Evolutionary conservation across 2,888 invertebrate species (phyloP), one percentile per base, ranked within the genome.

Genomic region (Pheosia tremula): DNA sequence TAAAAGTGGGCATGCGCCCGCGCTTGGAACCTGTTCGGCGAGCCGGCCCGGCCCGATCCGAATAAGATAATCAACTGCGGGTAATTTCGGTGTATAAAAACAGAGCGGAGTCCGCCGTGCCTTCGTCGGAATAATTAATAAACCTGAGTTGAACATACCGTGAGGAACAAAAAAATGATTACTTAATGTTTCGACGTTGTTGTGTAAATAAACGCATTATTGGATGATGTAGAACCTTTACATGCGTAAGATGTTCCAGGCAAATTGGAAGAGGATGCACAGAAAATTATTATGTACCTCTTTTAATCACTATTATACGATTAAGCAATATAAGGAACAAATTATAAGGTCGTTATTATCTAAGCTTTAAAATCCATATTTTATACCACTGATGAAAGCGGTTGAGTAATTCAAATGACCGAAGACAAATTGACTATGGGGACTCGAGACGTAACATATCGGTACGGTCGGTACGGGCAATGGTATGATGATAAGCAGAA

Each of bases 11-110:
- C 88, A 81, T 86, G 89, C 87, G 87, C 83, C 80, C 75, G 81
- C 74, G 79, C 77, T 67, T 80, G 39, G 81, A 89, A 91, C 91
- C 88, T 77, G 91, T 91, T 89, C 71, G 71, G 75, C 77, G 81
- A 80, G 77, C 77, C 68, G 74, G 81, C 78, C 75, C 77, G 81
- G 84, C 80, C 80, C 86, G 87, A 86, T 84, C 81, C 87, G 87
- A 89, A 90, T 90, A 88, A 89, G 89, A 91, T 91, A 91, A 92
- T 92, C 90, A 89, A 90, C 82, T 75, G 80, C 85, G 84, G 84
- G 86, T 86, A 89, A 87, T 89, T 90, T 88, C 85, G 83, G 81
- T 74, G 82, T 71, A 88, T 84, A 90, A 90, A 90, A 90, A 89
- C 85, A 74, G 74, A 79, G 78, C 80, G 81, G 78, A 72, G 71